These are phyloP conservation scores for Nasonovia ribisnigri DNA, from an alignment of 2,888 invertebrate genomes.

Conservation along the genomic window DNA sequence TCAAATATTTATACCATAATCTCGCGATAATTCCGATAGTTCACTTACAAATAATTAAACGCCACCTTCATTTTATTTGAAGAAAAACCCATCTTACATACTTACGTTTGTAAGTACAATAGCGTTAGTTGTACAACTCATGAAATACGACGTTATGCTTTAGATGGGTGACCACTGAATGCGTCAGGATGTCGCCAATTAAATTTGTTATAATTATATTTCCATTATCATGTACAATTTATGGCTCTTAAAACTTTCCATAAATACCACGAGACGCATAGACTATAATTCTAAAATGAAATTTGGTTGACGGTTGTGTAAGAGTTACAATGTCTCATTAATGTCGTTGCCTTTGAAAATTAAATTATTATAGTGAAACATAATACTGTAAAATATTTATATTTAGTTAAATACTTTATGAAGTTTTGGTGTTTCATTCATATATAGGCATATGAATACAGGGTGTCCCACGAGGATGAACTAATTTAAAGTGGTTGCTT, in stretches of 20 bases:
- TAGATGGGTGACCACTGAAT: not conserved
- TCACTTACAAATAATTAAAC: not conserved
- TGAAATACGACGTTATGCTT: not conserved
- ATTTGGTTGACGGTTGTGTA: not conserved
- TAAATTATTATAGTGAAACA: constrained; percentile 10
- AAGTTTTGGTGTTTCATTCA: not conserved
- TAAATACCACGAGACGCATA: not conserved
- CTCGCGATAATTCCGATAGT: not conserved
- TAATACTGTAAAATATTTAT: constrained; percentile 21
- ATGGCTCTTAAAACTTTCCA: not conserved
- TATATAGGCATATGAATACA: not conserved
- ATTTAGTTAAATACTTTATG: not conserved
- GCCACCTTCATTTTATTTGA: not conserved
- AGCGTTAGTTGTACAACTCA: too few species aligned
- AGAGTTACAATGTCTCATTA: not conserved
- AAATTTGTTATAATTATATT: not conserved
- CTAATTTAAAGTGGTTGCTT: constrained; percentile 9
- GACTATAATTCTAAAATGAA: not conserved
- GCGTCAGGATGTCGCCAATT: not conserved
- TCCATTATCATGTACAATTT: not conserved
- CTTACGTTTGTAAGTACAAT: not conserved
- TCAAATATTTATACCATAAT: not conserved
- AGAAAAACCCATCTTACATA: not conserved
- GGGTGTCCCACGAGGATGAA: not conserved
- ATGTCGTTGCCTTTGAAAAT: not conserved